Evolutionary conservation across 2,113 vertebrate species (phyloP), one percentile per base, ranked within the genome.

Genomic region (Nycticorax nycticorax): DNA sequence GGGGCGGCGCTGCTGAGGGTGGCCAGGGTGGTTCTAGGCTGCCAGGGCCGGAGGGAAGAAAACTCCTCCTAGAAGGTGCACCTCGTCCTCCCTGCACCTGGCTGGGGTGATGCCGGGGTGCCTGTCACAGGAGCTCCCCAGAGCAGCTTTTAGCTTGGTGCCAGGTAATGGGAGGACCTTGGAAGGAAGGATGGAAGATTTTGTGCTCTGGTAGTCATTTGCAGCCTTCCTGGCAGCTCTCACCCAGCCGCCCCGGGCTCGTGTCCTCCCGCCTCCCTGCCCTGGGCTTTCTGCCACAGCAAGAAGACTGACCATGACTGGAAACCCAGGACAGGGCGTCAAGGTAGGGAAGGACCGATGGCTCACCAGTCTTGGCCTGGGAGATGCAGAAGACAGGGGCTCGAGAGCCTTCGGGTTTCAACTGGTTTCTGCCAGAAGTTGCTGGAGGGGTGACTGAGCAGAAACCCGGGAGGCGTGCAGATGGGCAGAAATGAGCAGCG

Each of bases 161-260:
- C 50, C 33, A 14, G 39, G 50, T 0, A 2, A 10, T 27, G 52
- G 33, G 39, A 48, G 45, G 59, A 33, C 37, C 43, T 20, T 32
- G 37, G 33, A 80, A 62, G 24, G 26, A 24, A 57, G 75, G 43
- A 27, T 3, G 0, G 33, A 53, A 81, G 26, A 21, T 41, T 71
- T 43, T 2, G 10, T 59, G 71, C 45, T 43, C 71, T 60, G 57
- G 26, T 57, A 68, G 52, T 26, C 32, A 4, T 63, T 39, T 47
- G 43, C 37, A 75, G 53, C n/a, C 43, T 53, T 55, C 52, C 63
- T 56, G 45, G 48, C 57, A 67, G 52, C n/a, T 60, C 62, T 69
- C 4, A 2, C 32, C n/a, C 12, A 7, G 41, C 17, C 47, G 10
- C 16, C 27, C 55, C 0, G 0, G 32, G 35, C 32, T 48, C 10